A percentile compares a stretch with the other conserved stretches of the same genome.
phyloP scores from a whole-genome alignment of 2,888 invertebrate genomes.

The Metellina segmentata region DNA sequence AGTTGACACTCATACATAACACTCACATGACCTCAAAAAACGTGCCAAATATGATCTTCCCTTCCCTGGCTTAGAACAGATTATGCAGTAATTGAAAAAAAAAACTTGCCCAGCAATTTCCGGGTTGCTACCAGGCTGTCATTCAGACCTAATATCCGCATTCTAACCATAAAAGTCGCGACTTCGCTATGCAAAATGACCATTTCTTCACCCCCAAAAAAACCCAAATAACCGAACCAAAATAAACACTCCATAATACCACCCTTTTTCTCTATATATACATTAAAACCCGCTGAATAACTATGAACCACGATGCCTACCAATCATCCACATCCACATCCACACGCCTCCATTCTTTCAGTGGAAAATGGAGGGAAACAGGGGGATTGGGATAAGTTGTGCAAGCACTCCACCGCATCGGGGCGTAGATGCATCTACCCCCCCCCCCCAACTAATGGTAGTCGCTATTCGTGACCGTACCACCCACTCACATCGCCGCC shows the following conservation, averaged over 20 bases:
- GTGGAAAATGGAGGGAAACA: constrained; percentile 7
- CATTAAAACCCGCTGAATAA: constrained; percentile 54
- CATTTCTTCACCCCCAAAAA: background rate
- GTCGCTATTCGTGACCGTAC: constrained; percentile 34
- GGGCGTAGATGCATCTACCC: background rate
- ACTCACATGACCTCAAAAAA: no score
- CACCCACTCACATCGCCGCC: constrained; percentile 36
- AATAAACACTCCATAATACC: background rate
- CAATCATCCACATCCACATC: constrained; percentile 43
- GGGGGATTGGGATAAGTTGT: constrained; percentile 3
- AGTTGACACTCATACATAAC: background rate
- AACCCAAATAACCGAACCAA: background rate
- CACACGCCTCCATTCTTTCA: constrained; percentile 54
- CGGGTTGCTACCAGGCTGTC: background rate
- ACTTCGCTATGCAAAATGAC: background rate
- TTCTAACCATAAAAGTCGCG: background rate
- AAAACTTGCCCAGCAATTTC: background rate
- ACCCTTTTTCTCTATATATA: background rate
- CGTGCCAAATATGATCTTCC: no score
- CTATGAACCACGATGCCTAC: constrained; percentile 54
- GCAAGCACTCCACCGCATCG: constrained; percentile 14
- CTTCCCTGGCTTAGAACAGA: no score
- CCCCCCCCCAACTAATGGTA: constrained; percentile 27
- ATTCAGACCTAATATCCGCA: constrained; percentile 10
- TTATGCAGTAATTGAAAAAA: background rate